Evolutionary conservation across 2,888 invertebrate genomes (phyloP).

Genomic region (Acholoe squamosa): DNA sequence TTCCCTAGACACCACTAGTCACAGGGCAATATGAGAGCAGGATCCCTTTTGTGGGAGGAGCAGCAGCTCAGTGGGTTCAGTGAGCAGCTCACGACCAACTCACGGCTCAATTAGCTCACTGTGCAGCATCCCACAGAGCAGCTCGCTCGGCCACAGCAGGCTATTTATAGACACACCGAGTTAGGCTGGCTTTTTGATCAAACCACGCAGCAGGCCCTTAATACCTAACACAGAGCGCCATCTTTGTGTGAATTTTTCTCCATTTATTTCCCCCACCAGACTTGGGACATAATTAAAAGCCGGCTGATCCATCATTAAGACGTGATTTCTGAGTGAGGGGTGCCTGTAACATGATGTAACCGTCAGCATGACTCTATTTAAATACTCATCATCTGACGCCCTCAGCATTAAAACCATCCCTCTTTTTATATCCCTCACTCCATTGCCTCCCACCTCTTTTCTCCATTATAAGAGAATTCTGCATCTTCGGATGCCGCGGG

Average conservation of each 20-base stretch:
- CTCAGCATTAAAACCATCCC: too few species aligned
- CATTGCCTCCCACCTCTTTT: too few species aligned
- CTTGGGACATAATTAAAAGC: background rate
- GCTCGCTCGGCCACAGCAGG: background rate
- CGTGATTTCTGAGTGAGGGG: too few species aligned
- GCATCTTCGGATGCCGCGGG: too few species aligned
- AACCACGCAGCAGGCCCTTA: background rate
- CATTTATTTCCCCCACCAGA: background rate
- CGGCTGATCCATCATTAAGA: too few species aligned
- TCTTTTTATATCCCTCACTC: too few species aligned
- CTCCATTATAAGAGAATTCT: too few species aligned
- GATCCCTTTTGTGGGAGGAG: too few species aligned
- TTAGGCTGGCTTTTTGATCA: conserved; percentile 19
- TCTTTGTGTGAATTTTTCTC: background rate
- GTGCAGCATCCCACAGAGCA: background rate
- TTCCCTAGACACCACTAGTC: background rate
- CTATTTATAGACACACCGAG: background rate
- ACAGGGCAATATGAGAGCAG: conserved; percentile 12
- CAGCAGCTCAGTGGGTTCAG: too few species aligned
- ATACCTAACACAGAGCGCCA: background rate
- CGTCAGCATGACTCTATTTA: too few species aligned
- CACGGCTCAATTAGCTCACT: background rate
- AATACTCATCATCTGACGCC: too few species aligned
- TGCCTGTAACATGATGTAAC: too few species aligned
- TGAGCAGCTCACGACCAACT: background rate